Conservation (phyloP, 2,797 vertebrate genomes). For the Valencia hispanica region DNA sequence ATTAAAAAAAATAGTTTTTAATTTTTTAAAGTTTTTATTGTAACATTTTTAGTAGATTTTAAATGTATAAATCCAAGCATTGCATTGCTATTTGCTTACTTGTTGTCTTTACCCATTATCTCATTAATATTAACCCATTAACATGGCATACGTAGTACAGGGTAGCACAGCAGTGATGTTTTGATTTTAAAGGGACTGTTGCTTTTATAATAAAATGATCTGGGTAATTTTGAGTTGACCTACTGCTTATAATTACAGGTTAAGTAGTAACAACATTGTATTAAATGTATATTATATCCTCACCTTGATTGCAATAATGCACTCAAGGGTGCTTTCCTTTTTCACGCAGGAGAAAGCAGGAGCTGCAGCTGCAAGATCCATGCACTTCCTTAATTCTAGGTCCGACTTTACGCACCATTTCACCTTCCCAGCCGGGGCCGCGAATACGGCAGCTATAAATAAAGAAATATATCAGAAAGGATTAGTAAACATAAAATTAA, state of each 20-base stretch:
- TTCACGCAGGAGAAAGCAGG: conserved; percentile 55
- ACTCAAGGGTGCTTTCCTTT: conserved; percentile 14
- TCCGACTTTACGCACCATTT: conserved; percentile 76
- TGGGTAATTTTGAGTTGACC: neutral
- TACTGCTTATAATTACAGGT: neutral
- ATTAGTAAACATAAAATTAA: neutral
- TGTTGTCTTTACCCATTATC: neutral
- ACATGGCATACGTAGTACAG: neutral
- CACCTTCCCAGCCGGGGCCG: conserved; percentile 44
- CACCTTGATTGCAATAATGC: conserved; percentile 77
- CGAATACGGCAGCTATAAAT: conserved; percentile 52
- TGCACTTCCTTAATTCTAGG: conserved; percentile 65
- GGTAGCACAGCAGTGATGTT: neutral
- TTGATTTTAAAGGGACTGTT: neutral
- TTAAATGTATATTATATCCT: neutral
- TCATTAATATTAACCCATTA: neutral
- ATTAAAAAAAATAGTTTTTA: too few relatives aligned
- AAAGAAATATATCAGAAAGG: conserved; percentile 1
- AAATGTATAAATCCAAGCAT: neutral
- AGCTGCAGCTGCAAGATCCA: neutral
- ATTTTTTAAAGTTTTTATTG: neutral
- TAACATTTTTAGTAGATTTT: neutral
- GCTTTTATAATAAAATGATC: neutral
- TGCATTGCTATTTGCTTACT: neutral
- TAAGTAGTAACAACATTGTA: neutral